These are phyloP conservation scores for Ornithoptera priamus DNA, from an alignment of 2,888 invertebrate species.

Conservation along the genomic window DNA sequence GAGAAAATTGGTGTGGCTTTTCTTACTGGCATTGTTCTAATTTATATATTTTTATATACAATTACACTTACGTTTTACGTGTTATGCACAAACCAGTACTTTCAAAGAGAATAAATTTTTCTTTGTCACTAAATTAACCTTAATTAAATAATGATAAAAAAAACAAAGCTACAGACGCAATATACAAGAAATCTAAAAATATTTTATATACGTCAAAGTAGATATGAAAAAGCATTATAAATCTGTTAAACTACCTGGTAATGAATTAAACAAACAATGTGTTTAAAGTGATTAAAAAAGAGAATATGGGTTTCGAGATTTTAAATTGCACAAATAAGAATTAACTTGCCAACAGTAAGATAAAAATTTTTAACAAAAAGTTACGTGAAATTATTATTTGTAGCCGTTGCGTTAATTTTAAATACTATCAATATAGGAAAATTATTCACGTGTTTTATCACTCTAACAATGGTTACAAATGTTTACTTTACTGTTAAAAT, in stretches of 20 bases:
- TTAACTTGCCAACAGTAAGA: constrained; percentile 10
- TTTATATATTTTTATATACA: too few relatives aligned
- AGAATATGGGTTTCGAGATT: background rate
- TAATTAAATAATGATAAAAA: background rate
- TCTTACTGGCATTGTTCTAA: too few relatives aligned
- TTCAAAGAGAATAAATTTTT: too few relatives aligned
- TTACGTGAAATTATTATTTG: constrained; percentile 23
- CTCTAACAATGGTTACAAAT: background rate
- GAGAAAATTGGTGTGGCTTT: too few relatives aligned
- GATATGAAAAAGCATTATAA: background rate
- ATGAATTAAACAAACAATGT: background rate
- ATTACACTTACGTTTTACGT: too few relatives aligned
- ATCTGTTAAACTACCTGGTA: background rate
- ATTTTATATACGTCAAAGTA: background rate
- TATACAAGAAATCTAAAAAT: background rate
- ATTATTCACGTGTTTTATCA: background rate
- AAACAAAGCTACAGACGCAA: background rate
- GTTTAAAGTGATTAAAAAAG: background rate
- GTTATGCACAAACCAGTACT: too few relatives aligned
- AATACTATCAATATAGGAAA: background rate
- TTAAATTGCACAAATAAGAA: constrained; percentile 18
- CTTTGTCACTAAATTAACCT: too few relatives aligned
- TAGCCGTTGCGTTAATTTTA: background rate
- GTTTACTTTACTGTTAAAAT: background rate
- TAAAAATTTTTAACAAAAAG: constrained; percentile 11